Percentiles rank a stretch among this genome's conserved stretches.
These are phyloP conservation scores for Patella pellucida DNA, from an alignment of 2,888 invertebrate genomes.

Conservation along the genomic window DNA sequence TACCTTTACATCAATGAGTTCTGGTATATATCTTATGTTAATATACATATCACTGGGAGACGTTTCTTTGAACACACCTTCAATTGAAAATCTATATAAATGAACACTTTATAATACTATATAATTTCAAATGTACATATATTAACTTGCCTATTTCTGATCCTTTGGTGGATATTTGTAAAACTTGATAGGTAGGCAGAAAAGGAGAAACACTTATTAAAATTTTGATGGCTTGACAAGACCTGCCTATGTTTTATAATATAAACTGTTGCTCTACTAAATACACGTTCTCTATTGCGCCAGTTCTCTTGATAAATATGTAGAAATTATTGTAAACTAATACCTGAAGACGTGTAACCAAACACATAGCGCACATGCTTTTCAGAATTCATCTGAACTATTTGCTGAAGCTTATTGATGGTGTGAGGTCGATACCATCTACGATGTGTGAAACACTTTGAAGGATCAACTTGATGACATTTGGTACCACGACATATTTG, in stretches of 20 bases:
- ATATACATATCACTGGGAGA: conserved; percentile 75
- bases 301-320: too few species aligned
- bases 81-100: conserved; percentile 11
- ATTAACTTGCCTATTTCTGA: too few species aligned
- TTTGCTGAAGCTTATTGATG: conserved; percentile 23
- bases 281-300: too few species aligned
- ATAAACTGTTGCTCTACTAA: too few species aligned
- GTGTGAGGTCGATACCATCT: conserved; percentile 30
- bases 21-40: conserved; percentile 76
- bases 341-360: conserved; percentile 83
- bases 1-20: conserved; percentile 69
- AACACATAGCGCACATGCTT: conserved; percentile 74
- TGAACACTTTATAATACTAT: not conserved
- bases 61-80: conserved; percentile 49
- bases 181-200: too few species aligned
- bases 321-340: conserved; percentile 13
- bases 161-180: too few species aligned
- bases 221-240: too few species aligned
- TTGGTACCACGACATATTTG: conserved; percentile 23
- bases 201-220: too few species aligned
- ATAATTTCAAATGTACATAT: too few species aligned
- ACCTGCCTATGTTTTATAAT: too few species aligned
- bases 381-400: conserved; percentile 17
- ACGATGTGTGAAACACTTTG: too few species aligned
- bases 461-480: not conserved